Base-by-base conservation (phyloP, 2,797 vertebrate species). In the Ctenochaetus hawaiiensis region DNA sequence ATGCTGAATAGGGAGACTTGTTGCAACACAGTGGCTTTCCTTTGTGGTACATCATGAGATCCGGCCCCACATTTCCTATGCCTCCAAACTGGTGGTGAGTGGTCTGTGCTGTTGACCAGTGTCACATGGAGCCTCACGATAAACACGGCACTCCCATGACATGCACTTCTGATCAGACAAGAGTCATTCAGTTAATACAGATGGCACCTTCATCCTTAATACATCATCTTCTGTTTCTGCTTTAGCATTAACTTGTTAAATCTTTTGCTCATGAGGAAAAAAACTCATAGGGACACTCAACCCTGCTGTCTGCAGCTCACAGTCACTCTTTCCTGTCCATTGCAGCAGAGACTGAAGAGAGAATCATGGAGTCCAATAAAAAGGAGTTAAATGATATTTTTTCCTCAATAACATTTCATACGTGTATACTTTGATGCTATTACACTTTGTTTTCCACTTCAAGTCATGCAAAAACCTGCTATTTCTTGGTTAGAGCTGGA, bases 41-140 rank as follows among this genome's bases (percentile, higher is more conserved):
- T 77, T 87, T 65, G 77, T 79, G 65, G 52, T 48, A 61, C 80
- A 66, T 85, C 78, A 84, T 68, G 56, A 77, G 87, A 79, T 81
- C 62, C 75, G 75, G 64, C 53, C 72, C 67, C 80, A 80, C 26
- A 39, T 43, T 62, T 58, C 30, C 57, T 54, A 77, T 7, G 62
- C 73, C 80, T 80, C 58, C 63, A 44, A 66, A 62, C 43, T 30
- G 11, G 22, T n/a, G 10, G 41, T 34, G 52, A 10, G 43, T 48
- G 18, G 17, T 54, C 51, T 62, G 43, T 61, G 34, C 14, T 57
- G 61, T 54, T 39, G 62, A 52, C 49, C 43, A 59, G 47, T 49
- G 68, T 78, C 77, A 80, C 72, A 67, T 67, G 58, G 67, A 76
- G 26, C 37, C 65, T 51, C 26, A 26, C 11, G 0, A 18, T 48